phyloP scores from a whole-genome alignment of 2,888 invertebrate genomes.

The Hydraecia micacea region DNA sequence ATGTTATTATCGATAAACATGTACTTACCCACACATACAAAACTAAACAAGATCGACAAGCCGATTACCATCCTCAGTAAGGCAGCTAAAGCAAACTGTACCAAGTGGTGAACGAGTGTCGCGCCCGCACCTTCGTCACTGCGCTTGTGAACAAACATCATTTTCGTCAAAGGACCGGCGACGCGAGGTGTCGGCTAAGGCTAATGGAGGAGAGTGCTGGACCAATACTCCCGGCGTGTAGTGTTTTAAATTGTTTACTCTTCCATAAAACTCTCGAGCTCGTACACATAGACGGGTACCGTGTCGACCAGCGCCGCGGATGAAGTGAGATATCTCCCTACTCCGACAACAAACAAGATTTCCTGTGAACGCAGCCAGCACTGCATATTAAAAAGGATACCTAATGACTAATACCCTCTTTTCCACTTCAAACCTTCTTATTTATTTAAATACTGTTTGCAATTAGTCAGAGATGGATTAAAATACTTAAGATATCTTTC shows the following conservation, averaged over 20 bases:
- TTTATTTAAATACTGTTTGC: slow-evolving; percentile 53
- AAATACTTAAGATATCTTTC: slow-evolving; percentile 61
- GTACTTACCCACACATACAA: slow-evolving; percentile 54
- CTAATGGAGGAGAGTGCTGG: slow-evolving; percentile 90
- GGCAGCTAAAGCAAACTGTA: slow-evolving; percentile 81
- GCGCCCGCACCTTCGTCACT: slow-evolving; percentile 80
- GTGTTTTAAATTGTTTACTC: slow-evolving; percentile 91
- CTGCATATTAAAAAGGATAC: slow-evolving; percentile 65
- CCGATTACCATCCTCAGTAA: slow-evolving; percentile 75
- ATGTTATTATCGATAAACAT: slow-evolving; percentile 33
- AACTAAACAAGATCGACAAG: slow-evolving; percentile 73
- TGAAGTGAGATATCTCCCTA: slow-evolving; percentile 76
- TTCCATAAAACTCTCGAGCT: slow-evolving; percentile 89
- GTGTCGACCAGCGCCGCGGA: slow-evolving; percentile 72
- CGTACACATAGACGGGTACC: slow-evolving; percentile 76
- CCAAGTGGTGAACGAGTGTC: slow-evolving; percentile 82
- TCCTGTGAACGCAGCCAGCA: slow-evolving; percentile 59
- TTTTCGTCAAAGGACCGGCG: slow-evolving; percentile 85
- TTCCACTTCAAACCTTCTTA: slow-evolving; percentile 55
- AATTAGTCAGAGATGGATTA: slow-evolving; percentile 63
- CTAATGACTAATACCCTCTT: slow-evolving; percentile 55
- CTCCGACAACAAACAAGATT: slow-evolving; percentile 72
- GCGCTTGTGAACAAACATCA: slow-evolving; percentile 81
- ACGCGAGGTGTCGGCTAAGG: slow-evolving; percentile 84
- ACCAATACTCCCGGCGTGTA: slow-evolving; percentile 86